Conservation (phyloP, 1,140 invertebrate species). For the Leptinotarsa lineolata region DNA sequence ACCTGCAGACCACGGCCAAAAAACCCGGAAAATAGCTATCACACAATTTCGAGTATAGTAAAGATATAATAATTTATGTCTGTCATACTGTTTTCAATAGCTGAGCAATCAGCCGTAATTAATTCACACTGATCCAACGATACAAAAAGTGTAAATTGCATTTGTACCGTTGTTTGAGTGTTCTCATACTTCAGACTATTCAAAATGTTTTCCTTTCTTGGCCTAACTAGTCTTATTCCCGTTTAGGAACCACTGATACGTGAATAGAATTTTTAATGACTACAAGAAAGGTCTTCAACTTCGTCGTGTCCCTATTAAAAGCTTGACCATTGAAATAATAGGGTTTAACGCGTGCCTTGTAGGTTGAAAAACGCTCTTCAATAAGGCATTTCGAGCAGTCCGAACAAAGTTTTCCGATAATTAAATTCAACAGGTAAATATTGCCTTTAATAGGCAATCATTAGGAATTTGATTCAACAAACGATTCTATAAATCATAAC, state of each 20-base stretch:
- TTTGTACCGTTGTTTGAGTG: too few relatives aligned
- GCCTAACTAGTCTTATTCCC: too few relatives aligned
- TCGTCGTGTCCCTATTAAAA: not conserved
- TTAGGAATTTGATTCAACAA: not conserved
- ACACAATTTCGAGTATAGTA: too few relatives aligned
- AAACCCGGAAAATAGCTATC: too few relatives aligned
- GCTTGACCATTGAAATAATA: not conserved
- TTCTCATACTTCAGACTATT: too few relatives aligned
- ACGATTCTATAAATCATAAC: not conserved
- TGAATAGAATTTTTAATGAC: not conserved
- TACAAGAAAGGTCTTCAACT: constrained; percentile 3
- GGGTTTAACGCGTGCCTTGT: not conserved
- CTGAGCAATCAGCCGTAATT: too few relatives aligned
- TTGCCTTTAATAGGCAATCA: constrained; percentile 2
- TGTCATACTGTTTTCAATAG: too few relatives aligned
- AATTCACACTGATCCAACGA: too few relatives aligned
- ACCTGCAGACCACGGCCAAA: too few relatives aligned
- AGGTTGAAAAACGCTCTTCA: not conserved
- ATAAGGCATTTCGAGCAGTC: not conserved
- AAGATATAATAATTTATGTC: too few relatives aligned
- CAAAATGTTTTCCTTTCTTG: too few relatives aligned
- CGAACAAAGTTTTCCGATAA: not conserved
- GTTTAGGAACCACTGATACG: not conserved
- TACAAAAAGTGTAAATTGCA: too few relatives aligned
- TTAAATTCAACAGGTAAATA: not conserved